Conservation (phyloP, 2,113 vertebrate species). For the Astur gentilis region DNA sequence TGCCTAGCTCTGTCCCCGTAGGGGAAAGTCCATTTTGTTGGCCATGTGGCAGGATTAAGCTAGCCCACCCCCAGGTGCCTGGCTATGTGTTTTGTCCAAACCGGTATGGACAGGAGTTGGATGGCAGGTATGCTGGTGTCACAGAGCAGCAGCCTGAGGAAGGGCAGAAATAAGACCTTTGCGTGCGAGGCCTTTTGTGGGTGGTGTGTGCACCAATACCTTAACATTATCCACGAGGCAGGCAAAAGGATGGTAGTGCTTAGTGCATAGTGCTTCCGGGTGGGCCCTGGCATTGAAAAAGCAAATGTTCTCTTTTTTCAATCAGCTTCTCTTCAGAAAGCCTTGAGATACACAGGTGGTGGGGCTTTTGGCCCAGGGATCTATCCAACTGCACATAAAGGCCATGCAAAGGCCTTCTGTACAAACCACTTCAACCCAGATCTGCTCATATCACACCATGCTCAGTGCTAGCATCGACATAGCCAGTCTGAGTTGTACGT, state of each 20-base stretch:
- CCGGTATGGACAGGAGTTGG: background rate
- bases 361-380: background rate
- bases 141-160: background rate
- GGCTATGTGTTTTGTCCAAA: background rate
- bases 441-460: rapidly evolving
- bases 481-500: rapidly evolving
- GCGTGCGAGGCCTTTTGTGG: background rate
- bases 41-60: background rate
- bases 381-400: background rate
- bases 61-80: background rate
- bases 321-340: background rate
- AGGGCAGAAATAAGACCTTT: background rate
- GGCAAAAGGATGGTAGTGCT: background rate
- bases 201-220: too few relatives aligned
- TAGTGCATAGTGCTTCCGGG: background rate
- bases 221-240: background rate
- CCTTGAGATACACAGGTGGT: background rate
- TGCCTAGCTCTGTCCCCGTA: background rate
- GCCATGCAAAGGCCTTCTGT: background rate
- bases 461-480: background rate
- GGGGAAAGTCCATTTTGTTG: background rate
- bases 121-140: background rate
- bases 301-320: background rate
- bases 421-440: background rate
- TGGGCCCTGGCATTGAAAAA: background rate